phyloP scores from a whole-genome alignment of 2,888 invertebrate species.

The Phaonia tiefii region DNA sequence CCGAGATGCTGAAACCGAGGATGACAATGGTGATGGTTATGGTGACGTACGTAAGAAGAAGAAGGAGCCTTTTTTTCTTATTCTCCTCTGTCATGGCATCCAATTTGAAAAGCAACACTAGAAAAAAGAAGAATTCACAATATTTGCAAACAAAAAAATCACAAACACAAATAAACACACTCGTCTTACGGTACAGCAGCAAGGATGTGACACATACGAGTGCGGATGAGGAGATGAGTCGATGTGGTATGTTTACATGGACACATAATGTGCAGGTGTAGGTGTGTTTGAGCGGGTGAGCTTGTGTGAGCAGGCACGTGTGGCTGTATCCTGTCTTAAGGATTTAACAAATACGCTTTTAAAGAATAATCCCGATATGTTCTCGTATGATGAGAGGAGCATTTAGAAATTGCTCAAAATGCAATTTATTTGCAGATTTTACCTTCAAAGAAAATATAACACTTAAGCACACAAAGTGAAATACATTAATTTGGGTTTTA shows the following conservation, averaged over 20 bases:
- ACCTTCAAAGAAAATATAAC: conserved; percentile 8
- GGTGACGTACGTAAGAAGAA: neutral
- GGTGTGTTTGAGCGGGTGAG: neutral
- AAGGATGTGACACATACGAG: neutral
- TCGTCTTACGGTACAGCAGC: neutral
- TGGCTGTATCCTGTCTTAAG: conserved; percentile 9
- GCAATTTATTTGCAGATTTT: conserved; percentile 12
- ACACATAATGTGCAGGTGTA: conserved; percentile 4
- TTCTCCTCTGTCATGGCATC: conserved; percentile 71
- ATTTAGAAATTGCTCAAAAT: conserved; percentile 27
- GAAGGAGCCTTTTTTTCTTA: conserved; percentile 3
- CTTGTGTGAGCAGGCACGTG: too few relatives aligned
- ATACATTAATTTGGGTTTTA: neutral
- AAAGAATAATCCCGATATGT: conserved; percentile 17
- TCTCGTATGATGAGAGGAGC: neutral
- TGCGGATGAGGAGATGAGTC: conserved; percentile 2
- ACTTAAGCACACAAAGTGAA: conserved; percentile 25
- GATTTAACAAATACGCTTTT: conserved; percentile 23
- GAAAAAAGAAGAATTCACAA: conserved; percentile 72
- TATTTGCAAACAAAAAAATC: conserved; percentile 23
- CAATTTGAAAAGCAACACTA: conserved; percentile 74
- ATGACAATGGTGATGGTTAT: neutral
- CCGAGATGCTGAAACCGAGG: neutral
- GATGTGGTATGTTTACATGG: conserved; percentile 18
- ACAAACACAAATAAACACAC: conserved; percentile 12